A percentile compares a stretch with the other conserved stretches of the same genome.
phyloP scores from a whole-genome alignment of 2,797 vertebrate species.

The Myotis pilosus region DNA sequence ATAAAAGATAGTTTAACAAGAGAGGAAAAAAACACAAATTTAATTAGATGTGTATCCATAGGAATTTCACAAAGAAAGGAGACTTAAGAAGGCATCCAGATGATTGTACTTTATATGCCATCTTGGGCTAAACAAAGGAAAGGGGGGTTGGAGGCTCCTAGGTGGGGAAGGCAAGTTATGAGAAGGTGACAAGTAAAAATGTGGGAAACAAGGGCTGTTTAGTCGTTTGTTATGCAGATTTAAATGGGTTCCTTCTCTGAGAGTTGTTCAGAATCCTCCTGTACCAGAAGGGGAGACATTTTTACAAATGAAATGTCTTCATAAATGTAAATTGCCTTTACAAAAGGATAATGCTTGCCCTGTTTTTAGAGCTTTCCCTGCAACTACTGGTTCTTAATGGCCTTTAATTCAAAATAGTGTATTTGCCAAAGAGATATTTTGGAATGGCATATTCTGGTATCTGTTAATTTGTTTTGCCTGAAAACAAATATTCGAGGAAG shows the following conservation, averaged over 20 bases:
- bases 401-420: neutral
- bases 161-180: neutral
- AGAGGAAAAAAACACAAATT: neutral
- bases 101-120: neutral
- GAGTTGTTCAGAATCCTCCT: neutral
- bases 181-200: neutral
- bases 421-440: neutral
- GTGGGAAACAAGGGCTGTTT: neutral
- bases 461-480: neutral
- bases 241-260: neutral
- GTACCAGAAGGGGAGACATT: neutral
- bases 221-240: neutral
- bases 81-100: neutral
- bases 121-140: neutral
- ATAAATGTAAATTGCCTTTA: neutral
- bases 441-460: neutral
- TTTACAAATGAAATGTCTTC: neutral
- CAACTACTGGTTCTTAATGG: neutral
- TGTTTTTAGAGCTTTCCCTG: neutral
- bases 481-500: slow-evolving; percentile 12
- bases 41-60: neutral
- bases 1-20: neutral
- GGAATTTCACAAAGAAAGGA: neutral
- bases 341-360: neutral
- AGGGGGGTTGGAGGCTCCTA: neutral